These are phyloP conservation scores for Sternarchorhynchus goeldii DNA, from an alignment of 2,797 vertebrate genomes.

Conservation along the genomic window DNA sequence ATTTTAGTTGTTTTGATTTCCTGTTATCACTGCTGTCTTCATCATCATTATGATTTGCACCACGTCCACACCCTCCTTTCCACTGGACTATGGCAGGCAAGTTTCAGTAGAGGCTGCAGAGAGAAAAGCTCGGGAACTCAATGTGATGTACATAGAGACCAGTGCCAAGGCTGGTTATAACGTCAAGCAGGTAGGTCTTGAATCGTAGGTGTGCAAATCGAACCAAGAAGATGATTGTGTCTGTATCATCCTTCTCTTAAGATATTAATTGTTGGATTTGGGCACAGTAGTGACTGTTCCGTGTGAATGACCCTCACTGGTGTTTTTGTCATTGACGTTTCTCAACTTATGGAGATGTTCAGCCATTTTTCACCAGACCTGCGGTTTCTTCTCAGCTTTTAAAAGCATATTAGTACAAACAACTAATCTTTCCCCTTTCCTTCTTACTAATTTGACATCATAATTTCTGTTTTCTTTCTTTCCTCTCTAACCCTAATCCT, in stretches of 20 bases:
- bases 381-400: slow-evolving; percentile 56
- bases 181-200: slow-evolving; percentile 80
- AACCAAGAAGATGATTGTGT: not conserved
- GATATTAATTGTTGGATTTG: slow-evolving; percentile 38
- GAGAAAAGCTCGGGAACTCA: slow-evolving; percentile 82
- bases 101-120: slow-evolving; percentile 84
- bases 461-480: slow-evolving; percentile 60
- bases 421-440: slow-evolving; percentile 71
- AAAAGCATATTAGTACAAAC: slow-evolving; percentile 59
- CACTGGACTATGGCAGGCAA: slow-evolving; percentile 77
- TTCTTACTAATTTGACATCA: slow-evolving; percentile 59
- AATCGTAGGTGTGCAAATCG: slow-evolving; percentile 11
- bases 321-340: slow-evolving; percentile 46
- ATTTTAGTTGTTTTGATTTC: slow-evolving; percentile 59
- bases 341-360: slow-evolving; percentile 56
- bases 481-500: slow-evolving; percentile 10
- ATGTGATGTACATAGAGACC: slow-evolving; percentile 85
- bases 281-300: slow-evolving; percentile 40
- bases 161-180: slow-evolving; percentile 83
- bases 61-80: slow-evolving; percentile 55
- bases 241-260: not conserved
- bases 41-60: slow-evolving; percentile 58
- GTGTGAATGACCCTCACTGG: slow-evolving; percentile 4
- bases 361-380: slow-evolving; percentile 54
- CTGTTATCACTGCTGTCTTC: slow-evolving; percentile 48